phyloP scores from a whole-genome alignment of 2,797 vertebrate genomes.

The Odontamblyopus rebecca region DNA sequence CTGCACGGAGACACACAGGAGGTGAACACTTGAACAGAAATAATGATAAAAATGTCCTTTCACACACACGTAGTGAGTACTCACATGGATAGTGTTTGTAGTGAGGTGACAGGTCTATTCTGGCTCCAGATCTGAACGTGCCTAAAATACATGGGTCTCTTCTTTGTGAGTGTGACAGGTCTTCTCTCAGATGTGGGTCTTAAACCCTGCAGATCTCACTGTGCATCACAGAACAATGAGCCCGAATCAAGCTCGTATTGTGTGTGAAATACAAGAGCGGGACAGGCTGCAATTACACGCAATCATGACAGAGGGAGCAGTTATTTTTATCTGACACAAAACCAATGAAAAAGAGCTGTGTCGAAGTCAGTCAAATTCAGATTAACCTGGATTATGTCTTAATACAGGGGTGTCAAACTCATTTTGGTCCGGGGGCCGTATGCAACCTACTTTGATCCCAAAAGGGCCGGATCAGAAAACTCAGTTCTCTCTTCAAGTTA shows the following conservation, averaged over 20 bases:
- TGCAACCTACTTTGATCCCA: too few relatives aligned
- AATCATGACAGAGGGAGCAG: conserved; percentile 10
- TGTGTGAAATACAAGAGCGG: conserved; percentile 14
- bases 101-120: neutral
- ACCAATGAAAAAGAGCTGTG: neutral
- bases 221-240: neutral
- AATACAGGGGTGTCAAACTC: too few relatives aligned
- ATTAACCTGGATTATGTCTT: neutral
- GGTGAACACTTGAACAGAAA: too few relatives aligned
- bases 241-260: neutral
- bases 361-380: neutral
- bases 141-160: neutral
- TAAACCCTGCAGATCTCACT: neutral
- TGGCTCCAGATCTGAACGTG: neutral
- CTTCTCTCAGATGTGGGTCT: conserved; percentile 4
- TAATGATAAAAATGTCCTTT: too few relatives aligned
- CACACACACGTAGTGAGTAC: too few relatives aligned
- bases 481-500: too few relatives aligned
- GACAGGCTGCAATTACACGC: conserved; percentile 27
- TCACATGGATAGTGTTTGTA: neutral
- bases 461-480: too few relatives aligned
- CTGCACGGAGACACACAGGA: too few relatives aligned
- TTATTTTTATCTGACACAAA: neutral
- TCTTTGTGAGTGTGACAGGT: conserved; percentile 3
- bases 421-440: too few relatives aligned